Base-by-base conservation (phyloP, 2,888 invertebrate genomes). In the Pseudolycoriella hygida region DNA sequence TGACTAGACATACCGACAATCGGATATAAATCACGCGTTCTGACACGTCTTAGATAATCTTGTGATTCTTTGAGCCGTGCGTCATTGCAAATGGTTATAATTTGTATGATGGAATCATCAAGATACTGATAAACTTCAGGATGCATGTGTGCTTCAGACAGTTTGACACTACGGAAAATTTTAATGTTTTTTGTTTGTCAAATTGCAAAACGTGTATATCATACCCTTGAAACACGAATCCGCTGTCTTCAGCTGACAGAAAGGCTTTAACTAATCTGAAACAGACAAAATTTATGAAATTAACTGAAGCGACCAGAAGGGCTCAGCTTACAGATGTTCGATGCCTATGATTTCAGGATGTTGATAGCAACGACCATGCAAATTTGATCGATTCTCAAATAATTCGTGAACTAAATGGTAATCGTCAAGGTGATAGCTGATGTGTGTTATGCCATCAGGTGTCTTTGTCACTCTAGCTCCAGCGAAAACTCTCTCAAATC, bases 331-430 rank as follows among this genome's bases (percentile, higher is more conserved):
- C 70, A 71, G 68, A 40, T 54, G 51, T 50, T 73, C 72, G 17
- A 66, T 53, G 14, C 63, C 60, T 46, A 61, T 54, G n/a, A 54
- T 55, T 6, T 63, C 60, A 34, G 62, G 61, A 49, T 69, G 66
- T 50, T 67, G 67, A 54, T 76, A 76, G 3, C 70, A 71, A 3
- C 56, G 49, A 2, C 61, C 49, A 48, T 73, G 71, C 30, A 73
- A 57, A 12, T 57, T 53, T 45, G 61, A 60, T 47, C 74, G 58
- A 2, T 64, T 62, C 17, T 57, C 51, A 53, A 68, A 74, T 51
- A 74, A 58, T 40, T 67, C 65, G 50, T 66, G 62, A 15, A 73
- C 59, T 44, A 61, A 60, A 41, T 60, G 54, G 31, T 56, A 60
- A 48, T 69, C 67, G 49, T 68, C 69, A 51, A 69, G 69, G 45